phyloP scores from a whole-genome alignment of 2,797 vertebrate species.

The Philypnodon macrostomus region DNA sequence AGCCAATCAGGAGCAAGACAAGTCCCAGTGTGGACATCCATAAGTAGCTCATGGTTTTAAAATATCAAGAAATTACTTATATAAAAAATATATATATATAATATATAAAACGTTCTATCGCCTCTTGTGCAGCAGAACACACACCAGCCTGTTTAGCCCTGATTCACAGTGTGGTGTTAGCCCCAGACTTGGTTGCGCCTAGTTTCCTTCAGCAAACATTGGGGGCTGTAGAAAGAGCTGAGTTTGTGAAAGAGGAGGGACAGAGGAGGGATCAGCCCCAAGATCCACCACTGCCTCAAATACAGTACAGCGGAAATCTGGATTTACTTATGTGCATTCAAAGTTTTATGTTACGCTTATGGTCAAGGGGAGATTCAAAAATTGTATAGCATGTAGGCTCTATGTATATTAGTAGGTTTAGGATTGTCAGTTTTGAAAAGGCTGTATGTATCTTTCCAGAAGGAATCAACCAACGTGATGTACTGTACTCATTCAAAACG shows the following conservation, averaged over 20 bases:
- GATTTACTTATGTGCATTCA: background rate
- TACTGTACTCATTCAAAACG: no score
- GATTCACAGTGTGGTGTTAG: slow-evolving; percentile 7
- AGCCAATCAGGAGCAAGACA: slow-evolving; percentile 72
- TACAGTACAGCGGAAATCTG: background rate
- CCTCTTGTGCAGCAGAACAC: slow-evolving; percentile 9
- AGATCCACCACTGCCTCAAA: slow-evolving; percentile 27
- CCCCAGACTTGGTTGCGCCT: no score
- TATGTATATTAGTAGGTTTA: no score
- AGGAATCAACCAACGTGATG: no score
- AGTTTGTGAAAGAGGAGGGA: slow-evolving; percentile 27
- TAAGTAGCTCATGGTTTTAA: slow-evolving; percentile 47
- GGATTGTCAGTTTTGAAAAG: no score
- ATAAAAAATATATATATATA: no score
- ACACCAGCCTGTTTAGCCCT: slow-evolving; percentile 7
- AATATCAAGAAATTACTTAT: no score
- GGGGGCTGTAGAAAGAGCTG: slow-evolving; percentile 59
- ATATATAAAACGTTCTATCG: no score
- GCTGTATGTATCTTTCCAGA: no score
- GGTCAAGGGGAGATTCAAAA: background rate
- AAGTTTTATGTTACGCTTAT: background rate
- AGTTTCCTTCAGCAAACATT: slow-evolving; percentile 73
- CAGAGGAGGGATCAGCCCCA: slow-evolving; percentile 26
- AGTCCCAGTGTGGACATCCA: slow-evolving; percentile 39
- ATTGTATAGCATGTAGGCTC: no score